A percentile compares a stretch with the other conserved stretches of the same genome.
Conservation (phyloP, 2,113 vertebrate genomes). For the Dicaeum eximium region DNA sequence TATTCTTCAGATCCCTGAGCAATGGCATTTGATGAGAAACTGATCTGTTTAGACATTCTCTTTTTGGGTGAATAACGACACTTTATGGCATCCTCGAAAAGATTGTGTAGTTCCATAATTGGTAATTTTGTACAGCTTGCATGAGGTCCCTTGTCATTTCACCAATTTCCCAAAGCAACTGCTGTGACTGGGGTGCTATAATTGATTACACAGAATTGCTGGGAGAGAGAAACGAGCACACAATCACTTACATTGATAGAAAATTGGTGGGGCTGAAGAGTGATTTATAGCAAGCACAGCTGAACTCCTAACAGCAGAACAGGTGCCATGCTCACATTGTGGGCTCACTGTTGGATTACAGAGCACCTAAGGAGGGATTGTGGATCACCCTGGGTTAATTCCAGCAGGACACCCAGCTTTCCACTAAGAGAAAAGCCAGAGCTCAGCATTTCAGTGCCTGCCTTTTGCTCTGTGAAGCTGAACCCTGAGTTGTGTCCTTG, state of each 20-base stretch:
- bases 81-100: conserved; percentile 29
- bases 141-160: conserved; percentile 18
- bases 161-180: conserved; percentile 6
- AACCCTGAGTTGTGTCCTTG: neutral
- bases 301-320: neutral
- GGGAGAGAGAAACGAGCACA: neutral
- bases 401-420: neutral
- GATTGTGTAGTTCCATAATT: conserved; percentile 27
- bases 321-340: neutral
- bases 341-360: neutral
- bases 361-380: neutral
- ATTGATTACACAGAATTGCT: neutral
- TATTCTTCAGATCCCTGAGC: conserved; percentile 24
- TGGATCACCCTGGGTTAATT: neutral
- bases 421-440: neutral
- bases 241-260: neutral
- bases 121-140: conserved; percentile 30
- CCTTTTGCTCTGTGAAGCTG: accelerated
- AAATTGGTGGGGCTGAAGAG: neutral
- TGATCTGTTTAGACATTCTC: conserved; percentile 33
- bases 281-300: neutral
- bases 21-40: conserved; percentile 51
- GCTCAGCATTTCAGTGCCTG: neutral
- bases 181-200: conserved; percentile 11
- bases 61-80: conserved; percentile 51